Base-by-base conservation (phyloP, 2,797 vertebrate genomes). In the Darevskia mixta region DNA sequence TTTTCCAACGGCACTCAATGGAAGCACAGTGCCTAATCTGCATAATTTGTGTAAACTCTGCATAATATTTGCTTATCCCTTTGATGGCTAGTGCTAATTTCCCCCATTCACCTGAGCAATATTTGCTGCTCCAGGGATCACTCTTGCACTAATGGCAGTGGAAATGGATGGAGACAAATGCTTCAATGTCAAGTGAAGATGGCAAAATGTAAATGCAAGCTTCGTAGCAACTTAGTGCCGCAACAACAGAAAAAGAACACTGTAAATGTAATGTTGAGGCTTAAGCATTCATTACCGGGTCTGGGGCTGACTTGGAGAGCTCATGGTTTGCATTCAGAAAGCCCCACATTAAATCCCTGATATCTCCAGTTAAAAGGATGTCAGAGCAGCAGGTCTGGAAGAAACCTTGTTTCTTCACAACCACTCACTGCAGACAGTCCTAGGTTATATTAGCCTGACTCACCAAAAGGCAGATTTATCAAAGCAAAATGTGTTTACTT, bases 21-120 rank as follows among this genome's bases (percentile, higher is more conserved):
- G 67, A 43, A 83, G 35, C 29, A 67, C 45, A 55, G 32, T 69
- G 83, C 32, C 29, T 77, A 35, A 76, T 82, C 71, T 89, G 35
- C 88, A 78, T 82, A 78, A 77, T 58, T 75, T 82, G 80, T 78
- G 23, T 82, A 77, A 89, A 58, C 8, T 41, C 35, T 7, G 32
- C 73, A 78, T 64, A 78, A 86, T 43, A 82, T 72, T 82, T 89
- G 45, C 23, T 78, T 89, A 82, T 82, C 29, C 38, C 61, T 61
- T 89, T 82, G 83, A 67, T 82, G 45, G 61, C 79, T 64, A 89
- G 78, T 78, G 73, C n/a, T 78, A 83, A 41, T 83, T 83, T 23
- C n/a, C 43, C 61, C 73, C 41, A 67, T 72, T 79, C 49, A 86
- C 49, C 71, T 73, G 75, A 64, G 10, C 8, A 64, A 64, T 7